phyloP scores from a whole-genome alignment of 2,888 invertebrate species.

The Melanotus villosus region DNA sequence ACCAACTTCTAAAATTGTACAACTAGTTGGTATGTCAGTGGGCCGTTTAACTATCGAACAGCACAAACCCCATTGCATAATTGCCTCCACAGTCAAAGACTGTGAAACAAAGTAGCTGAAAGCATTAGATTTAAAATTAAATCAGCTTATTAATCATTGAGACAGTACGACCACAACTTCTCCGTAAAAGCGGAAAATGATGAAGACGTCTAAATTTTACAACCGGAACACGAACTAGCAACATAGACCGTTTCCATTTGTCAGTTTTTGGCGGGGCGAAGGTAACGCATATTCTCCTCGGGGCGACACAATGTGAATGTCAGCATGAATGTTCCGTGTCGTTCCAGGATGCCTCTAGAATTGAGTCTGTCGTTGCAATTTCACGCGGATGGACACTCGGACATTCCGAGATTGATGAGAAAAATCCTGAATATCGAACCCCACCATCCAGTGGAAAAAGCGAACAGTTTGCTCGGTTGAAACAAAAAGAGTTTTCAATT shows the following conservation, averaged over 20 bases:
- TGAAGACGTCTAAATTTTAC: slow-evolving; percentile 21
- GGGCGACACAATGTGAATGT: slow-evolving; percentile 35
- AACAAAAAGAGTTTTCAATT: slow-evolving; percentile 9
- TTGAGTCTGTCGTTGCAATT: slow-evolving; percentile 43
- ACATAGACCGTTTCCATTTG: slow-evolving; percentile 24
- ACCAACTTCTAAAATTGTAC: too few species aligned
- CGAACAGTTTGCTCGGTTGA: not conserved
- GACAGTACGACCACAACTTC: slow-evolving; percentile 10
- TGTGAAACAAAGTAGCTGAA: too few species aligned
- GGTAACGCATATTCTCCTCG: slow-evolving; percentile 8
- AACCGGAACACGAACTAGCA: slow-evolving; percentile 14
- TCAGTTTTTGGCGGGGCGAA: slow-evolving; percentile 23
- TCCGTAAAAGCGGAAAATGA: slow-evolving; percentile 5
- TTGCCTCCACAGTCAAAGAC: too few species aligned
- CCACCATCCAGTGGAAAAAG: slow-evolving; percentile 3
- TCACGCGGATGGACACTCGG: slow-evolving; percentile 42
- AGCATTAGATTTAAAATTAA: not conserved
- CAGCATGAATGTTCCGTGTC: slow-evolving; percentile 39
- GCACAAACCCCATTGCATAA: too few species aligned
- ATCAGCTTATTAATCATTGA: slow-evolving; percentile 1
- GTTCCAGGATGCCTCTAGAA: slow-evolving; percentile 36
- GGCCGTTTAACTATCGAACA: too few species aligned
- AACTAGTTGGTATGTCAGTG: too few species aligned
- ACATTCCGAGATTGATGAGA: slow-evolving; percentile 39
- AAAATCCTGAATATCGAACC: slow-evolving; percentile 15